These are phyloP conservation scores for Cheilosia impressa DNA, from an alignment of 2,888 invertebrate species.

Conservation along the genomic window DNA sequence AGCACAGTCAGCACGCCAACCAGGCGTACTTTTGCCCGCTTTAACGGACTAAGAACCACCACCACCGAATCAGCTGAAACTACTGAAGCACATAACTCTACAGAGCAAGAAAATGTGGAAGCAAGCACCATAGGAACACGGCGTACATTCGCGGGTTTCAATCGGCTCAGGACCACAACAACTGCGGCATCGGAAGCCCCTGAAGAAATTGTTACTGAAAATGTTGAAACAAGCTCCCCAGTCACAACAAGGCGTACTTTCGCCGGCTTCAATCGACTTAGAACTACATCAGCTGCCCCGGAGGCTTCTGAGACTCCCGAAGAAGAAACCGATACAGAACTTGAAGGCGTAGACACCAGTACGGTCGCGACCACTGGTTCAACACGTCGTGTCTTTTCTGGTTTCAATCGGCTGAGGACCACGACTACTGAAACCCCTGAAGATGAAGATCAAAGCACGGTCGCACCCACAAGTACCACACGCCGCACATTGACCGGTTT, in stretches of 20 bases:
- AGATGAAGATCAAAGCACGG: slow-evolving; percentile 5
- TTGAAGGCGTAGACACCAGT: neutral
- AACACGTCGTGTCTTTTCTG: slow-evolving; percentile 11
- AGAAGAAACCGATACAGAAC: neutral
- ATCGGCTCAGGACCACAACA: slow-evolving; percentile 43
- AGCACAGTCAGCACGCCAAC: slow-evolving; percentile 25
- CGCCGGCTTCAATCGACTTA: slow-evolving; percentile 23
- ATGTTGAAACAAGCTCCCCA: neutral
- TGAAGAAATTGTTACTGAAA: neutral
- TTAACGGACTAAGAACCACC: neutral
- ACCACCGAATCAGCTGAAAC: slow-evolving; percentile 9
- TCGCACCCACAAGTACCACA: slow-evolving; percentile 28
- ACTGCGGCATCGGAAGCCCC: slow-evolving; percentile 5
- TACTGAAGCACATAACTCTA: neutral
- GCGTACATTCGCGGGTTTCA: slow-evolving; percentile 2
- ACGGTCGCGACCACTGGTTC: neutral
- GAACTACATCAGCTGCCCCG: slow-evolving; percentile 30
- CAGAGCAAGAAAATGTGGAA: neutral
- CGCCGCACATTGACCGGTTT: slow-evolving; percentile 11
- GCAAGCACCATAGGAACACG: neutral
- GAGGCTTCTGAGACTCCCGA: slow-evolving; percentile 4
- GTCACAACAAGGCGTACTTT: slow-evolving; percentile 23
- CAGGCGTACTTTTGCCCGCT: slow-evolving; percentile 55
- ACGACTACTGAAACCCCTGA: slow-evolving; percentile 24
- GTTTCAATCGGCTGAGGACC: slow-evolving; percentile 14